Conservation (phyloP, 2,888 invertebrate species). For the Trisateles emortualis region DNA sequence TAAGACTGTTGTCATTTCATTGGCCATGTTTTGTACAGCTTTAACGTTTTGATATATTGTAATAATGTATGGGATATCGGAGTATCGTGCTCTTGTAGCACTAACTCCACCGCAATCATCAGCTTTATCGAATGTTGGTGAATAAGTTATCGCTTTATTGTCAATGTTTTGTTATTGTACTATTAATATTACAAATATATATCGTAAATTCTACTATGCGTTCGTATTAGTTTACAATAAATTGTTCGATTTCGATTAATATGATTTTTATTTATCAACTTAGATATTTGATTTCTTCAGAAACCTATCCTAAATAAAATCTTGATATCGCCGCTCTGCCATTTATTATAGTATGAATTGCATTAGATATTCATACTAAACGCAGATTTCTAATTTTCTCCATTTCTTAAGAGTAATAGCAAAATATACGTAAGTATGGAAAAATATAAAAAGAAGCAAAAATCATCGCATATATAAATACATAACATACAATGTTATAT, state of each 20-base stretch:
- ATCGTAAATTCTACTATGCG: constrained; percentile 86
- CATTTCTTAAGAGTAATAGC: no score
- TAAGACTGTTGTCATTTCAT: constrained; percentile 78
- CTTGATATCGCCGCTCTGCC: no score
- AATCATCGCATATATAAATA: no score
- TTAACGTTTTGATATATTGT: constrained; percentile 78
- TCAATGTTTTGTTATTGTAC: constrained; percentile 83
- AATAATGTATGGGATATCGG: constrained; percentile 57
- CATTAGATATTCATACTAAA: no score
- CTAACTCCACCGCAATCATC: constrained; percentile 67
- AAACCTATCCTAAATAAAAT: no score
- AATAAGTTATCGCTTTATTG: constrained; percentile 82
- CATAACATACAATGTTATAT: no score
- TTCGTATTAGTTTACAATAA: constrained; percentile 86
- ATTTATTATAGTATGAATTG: no score
- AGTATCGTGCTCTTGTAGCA: constrained; percentile 17
- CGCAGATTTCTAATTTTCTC: no score
- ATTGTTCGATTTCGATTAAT: constrained; percentile 77
- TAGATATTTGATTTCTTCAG: no score
- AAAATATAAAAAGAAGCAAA: no score
- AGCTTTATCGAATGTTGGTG: constrained; percentile 81
- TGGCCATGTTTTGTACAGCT: constrained; percentile 81
- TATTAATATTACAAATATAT: constrained; percentile 84
- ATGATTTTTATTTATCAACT: constrained; percentile 28
- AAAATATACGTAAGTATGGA: no score